Evolutionary conservation across 2,797 vertebrate species (phyloP).

Genomic region (Percopsis omiscomaycus): DNA sequence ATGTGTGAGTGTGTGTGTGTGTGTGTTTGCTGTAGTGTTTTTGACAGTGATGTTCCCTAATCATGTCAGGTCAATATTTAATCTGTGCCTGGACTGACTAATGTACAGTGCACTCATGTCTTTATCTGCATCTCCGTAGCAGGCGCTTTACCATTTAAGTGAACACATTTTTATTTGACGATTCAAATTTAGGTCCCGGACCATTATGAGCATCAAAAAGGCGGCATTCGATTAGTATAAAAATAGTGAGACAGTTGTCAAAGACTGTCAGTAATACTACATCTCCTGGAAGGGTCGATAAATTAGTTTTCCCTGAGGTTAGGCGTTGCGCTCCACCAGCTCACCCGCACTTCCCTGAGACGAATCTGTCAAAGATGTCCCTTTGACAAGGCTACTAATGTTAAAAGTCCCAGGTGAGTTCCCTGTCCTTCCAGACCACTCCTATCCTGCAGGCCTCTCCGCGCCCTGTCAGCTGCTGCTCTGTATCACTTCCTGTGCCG

Average conservation of each 20-base stretch:
- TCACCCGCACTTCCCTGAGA: slow-evolving; percentile 74
- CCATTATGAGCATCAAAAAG: neutral
- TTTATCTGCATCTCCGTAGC: slow-evolving; percentile 18
- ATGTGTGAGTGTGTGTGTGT: slow-evolving; percentile 1
- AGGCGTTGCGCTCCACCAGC: slow-evolving; percentile 65
- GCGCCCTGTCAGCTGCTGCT: slow-evolving; percentile 57
- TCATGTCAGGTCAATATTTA: slow-evolving; percentile 33
- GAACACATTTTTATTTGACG: slow-evolving; percentile 5
- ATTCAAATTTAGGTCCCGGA: neutral
- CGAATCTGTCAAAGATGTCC: slow-evolving; percentile 76
- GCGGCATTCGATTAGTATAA: neutral
- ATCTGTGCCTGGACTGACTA: slow-evolving; percentile 35
- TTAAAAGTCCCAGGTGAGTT: slow-evolving; percentile 80
- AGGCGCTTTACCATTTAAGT: neutral
- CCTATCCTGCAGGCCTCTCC: slow-evolving; percentile 64
- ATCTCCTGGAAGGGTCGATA: slow-evolving; percentile 24
- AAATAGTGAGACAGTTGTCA: neutral
- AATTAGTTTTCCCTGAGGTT: slow-evolving; percentile 63
- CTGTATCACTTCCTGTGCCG: slow-evolving; percentile 52
- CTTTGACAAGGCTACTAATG: slow-evolving; percentile 69
- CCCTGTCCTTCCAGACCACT: slow-evolving; percentile 58
- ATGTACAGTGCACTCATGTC: slow-evolving; percentile 6
- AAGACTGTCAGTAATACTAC: neutral
- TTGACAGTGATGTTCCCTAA: slow-evolving; percentile 40
- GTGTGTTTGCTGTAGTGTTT: slow-evolving; percentile 16